Conservation (phyloP, 2,113 vertebrate genomes). For the Ptilonorhynchus violaceus region DNA sequence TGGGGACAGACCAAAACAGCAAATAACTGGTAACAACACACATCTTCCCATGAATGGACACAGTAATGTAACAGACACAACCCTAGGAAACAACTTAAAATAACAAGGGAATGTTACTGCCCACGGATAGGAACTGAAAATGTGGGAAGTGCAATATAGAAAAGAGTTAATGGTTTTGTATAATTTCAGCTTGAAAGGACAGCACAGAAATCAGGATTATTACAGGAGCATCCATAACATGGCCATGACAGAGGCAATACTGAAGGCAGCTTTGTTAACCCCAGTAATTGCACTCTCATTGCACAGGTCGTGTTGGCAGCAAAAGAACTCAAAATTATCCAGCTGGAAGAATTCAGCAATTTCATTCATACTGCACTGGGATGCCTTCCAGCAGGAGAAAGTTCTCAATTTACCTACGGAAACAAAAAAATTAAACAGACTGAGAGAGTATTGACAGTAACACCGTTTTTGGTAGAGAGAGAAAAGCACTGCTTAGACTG, state of each 20-base stretch:
- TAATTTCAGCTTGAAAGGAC: neutral
- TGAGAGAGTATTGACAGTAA: neutral
- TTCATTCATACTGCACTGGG: constrained; percentile 24
- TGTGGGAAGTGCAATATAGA: neutral
- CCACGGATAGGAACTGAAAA: neutral
- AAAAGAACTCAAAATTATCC: constrained; percentile 57
- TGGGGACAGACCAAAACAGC: neutral
- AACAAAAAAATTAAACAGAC: neutral
- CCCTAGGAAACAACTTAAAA: neutral
- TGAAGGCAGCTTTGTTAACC: constrained; percentile 31
- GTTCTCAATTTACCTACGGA: constrained; percentile 42
- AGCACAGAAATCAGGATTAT: neutral
- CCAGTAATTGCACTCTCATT: neutral
- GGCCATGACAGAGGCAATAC: neutral
- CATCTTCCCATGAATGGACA: neutral
- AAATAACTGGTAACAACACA: neutral
- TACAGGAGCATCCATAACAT: constrained; percentile 25
- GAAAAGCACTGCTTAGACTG: neutral
- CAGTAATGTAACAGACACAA: neutral
- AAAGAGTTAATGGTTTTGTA: neutral
- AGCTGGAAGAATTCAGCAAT: constrained; percentile 27
- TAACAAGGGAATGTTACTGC: neutral
- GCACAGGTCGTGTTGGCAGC: constrained; percentile 48
- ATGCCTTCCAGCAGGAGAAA: constrained; percentile 35
- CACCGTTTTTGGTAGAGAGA: rapidly evolving